phyloP scores from a whole-genome alignment of 2,797 vertebrate genomes.

The Bradypodion pumilum region DNA sequence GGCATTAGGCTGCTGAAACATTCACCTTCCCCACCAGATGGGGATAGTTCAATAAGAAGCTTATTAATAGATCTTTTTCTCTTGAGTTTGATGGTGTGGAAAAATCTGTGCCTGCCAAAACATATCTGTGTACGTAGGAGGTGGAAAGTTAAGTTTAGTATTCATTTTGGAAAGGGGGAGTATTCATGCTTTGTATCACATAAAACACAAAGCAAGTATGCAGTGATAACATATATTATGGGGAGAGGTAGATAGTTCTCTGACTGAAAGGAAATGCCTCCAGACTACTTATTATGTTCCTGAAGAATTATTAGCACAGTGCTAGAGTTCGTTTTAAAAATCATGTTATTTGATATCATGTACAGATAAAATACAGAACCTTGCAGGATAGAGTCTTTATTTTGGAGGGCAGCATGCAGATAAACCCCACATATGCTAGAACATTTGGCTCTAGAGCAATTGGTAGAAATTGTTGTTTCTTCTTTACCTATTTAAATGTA shows the following conservation, averaged over 20 bases:
- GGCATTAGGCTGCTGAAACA: background rate
- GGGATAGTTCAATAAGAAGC: conserved; percentile 26
- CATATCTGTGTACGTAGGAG: conserved; percentile 79
- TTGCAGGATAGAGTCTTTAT: background rate
- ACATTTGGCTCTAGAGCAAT: background rate
- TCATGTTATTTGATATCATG: background rate
- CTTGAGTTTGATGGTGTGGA: conserved; percentile 59
- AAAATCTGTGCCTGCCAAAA: conserved; percentile 71
- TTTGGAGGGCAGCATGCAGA: background rate
- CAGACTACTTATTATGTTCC: conserved; percentile 18
- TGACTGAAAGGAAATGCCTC: conserved; percentile 32
- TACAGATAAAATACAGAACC: background rate
- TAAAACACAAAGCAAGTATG: conserved; percentile 62
- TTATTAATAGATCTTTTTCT: conserved; percentile 55
- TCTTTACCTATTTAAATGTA: background rate
- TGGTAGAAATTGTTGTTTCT: background rate
- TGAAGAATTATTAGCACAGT: background rate
- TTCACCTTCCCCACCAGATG: conserved; percentile 20
- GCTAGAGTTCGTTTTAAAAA: background rate
- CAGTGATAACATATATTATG: conserved; percentile 37
- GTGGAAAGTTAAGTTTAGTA: conserved; percentile 77
- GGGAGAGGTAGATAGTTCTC: conserved; percentile 39
- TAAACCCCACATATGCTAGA: background rate
- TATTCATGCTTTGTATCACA: conserved; percentile 60
- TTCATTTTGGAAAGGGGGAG: conserved; percentile 59